phyloP scores from a whole-genome alignment of 2,113 vertebrate species.

The Sylvilagus bachmani region DNA sequence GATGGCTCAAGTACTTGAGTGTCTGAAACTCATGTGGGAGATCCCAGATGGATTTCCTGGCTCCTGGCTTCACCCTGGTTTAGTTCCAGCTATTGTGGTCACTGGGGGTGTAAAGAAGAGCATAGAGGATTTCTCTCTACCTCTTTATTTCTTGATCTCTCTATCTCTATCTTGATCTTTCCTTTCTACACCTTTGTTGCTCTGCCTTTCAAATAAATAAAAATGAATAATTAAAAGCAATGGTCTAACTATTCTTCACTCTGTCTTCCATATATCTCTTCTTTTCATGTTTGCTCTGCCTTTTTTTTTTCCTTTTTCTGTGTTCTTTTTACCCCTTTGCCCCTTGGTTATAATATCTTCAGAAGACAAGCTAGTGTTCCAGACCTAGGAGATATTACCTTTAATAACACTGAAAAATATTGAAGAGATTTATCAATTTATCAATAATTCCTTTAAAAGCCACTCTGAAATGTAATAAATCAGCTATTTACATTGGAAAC shows the following conservation, averaged over 20 bases:
- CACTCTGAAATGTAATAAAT: background rate
- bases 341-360: background rate
- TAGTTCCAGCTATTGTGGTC: no score
- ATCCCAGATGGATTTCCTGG: no score
- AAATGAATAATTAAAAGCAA: no score
- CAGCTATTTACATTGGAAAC: background rate
- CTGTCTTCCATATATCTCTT: background rate
- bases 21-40: no score
- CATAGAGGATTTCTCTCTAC: background rate
- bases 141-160: no score
- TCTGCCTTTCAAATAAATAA: no score
- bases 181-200: no score
- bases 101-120: no score
- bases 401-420: background rate
- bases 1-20: no score
- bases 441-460: background rate
- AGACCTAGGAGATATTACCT: background rate
- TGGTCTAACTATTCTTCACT: background rate
- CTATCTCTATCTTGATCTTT: no score
- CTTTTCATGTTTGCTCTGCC: background rate
- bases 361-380: background rate
- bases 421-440: background rate
- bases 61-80: no score
- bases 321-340: background rate
- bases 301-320: background rate